Conservation (phyloP, 1,140 invertebrate genomes). For the Leptopilina clavipes region DNA sequence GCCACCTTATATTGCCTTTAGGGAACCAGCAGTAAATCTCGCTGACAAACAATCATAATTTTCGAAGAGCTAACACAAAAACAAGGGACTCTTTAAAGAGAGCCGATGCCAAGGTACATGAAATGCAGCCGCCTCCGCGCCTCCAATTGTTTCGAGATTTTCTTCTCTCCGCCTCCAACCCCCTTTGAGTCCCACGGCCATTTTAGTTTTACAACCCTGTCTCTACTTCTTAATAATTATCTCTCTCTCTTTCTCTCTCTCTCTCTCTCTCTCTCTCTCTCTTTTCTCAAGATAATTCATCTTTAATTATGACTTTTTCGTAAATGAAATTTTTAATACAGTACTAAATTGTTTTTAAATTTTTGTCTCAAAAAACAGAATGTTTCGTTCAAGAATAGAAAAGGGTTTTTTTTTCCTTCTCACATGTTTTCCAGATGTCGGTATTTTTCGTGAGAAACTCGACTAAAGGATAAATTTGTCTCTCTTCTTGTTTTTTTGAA, state of each 20-base stretch:
- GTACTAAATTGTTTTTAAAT: too few relatives aligned
- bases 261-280: too few relatives aligned
- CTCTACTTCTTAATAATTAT: constrained; percentile 44
- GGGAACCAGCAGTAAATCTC: constrained; percentile 68
- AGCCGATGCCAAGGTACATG: constrained; percentile 69
- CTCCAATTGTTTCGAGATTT: constrained; percentile 72
- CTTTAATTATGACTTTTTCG: too few relatives aligned
- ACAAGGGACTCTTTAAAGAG: constrained; percentile 69
- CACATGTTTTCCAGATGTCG: constrained; percentile 29
- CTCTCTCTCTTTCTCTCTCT: constrained; percentile 1
- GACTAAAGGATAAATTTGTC: neutral
- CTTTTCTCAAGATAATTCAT: too few relatives aligned
- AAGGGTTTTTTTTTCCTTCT: constrained; percentile 9
- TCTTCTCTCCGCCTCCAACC: constrained; percentile 50
- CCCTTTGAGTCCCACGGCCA: constrained; percentile 5
- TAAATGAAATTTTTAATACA: too few relatives aligned
- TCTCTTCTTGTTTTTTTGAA: neutral
- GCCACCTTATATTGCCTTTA: constrained; percentile 50
- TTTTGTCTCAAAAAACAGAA: constrained; percentile 31
- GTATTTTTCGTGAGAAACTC: constrained; percentile 12
- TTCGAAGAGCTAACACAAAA: constrained; percentile 72
- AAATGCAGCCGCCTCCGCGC: constrained; percentile 71
- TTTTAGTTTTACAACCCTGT: constrained; percentile 34
- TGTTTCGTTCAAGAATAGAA: too few relatives aligned
- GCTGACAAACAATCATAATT: constrained; percentile 75